Percentiles rank a stretch among this genome's conserved stretches.
Evolutionary conservation across 2,888 invertebrate genomes (phyloP).

Genomic region (Thelaira solivaga): DNA sequence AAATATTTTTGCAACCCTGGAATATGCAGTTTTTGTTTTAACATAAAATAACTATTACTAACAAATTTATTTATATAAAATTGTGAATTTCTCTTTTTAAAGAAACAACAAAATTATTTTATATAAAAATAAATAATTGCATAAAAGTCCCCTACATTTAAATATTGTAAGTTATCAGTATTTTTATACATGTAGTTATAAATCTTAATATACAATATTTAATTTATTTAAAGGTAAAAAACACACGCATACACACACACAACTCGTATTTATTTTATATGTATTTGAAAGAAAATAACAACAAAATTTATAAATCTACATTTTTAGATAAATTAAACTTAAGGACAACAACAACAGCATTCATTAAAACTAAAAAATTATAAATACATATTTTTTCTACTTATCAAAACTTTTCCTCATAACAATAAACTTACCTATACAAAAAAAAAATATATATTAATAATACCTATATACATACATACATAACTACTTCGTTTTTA

Average conservation of each 20-base stretch:
- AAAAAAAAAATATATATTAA: too few relatives aligned
- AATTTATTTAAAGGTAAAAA: constrained; percentile 2
- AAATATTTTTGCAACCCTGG: too few relatives aligned
- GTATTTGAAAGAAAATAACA: not conserved
- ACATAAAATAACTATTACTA: not conserved
- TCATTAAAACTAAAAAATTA: not conserved
- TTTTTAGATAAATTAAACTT: constrained; percentile 21
- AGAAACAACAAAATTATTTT: not conserved
- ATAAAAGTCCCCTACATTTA: not conserved
- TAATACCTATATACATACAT: not conserved
- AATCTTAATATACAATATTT: not conserved
- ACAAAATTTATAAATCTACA: not conserved
- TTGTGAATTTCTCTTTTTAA: constrained; percentile 6
- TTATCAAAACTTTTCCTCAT: constrained; percentile 17
- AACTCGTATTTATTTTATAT: constrained; percentile 29
- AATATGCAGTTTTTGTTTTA: too few relatives aligned
- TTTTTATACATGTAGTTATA: constrained; percentile 5
- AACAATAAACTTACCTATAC: too few relatives aligned
- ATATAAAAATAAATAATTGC: not conserved
- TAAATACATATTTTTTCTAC: constrained; percentile 22
- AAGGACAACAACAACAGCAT: not conserved
- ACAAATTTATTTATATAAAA: not conserved
- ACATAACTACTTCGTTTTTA: constrained; percentile 17
- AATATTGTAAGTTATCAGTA: constrained; percentile 27
- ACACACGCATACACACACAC: too few relatives aligned